Base-by-base conservation (phyloP, 23 tunicate genomes). In the Halocynthia aurantium region DNA sequence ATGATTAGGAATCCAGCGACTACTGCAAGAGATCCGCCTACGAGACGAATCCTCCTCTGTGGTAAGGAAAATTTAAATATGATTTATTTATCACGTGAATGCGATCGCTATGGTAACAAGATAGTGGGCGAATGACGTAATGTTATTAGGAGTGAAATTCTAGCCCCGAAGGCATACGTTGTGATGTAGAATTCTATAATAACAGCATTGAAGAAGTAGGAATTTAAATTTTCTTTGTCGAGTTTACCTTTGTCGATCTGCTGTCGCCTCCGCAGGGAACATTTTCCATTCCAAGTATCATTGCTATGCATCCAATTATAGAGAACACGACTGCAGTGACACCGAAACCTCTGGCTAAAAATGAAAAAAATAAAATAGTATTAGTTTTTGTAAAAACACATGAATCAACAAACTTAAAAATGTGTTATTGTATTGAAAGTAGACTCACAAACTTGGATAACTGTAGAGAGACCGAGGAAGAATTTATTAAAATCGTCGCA, bases 401-500 rank as follows among this genome's bases (percentile, higher is more conserved):
- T 13, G n/a, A 17, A 15, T 17, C 4, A 17, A 31, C 1, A 31
- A 31, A 1, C 44, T 4, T 31, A 31, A 31, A 31, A 31, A 4
- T 31, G 44, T 31, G 44, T 31, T 31, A 31, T 31, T 31, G 22
- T 2, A 67, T 11, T 11, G 22, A 5, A 17, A 67, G 11, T 11
- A 72, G 11, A 50, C 76, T 12, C 50, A 86, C 93, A 83, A 51
- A 83, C 93, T 77, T 87, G 93, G 13, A 87, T 55, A 60, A 84
- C 79, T 6, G 75, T 61, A 4, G 80, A 79, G 54, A 87, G 57
- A 13, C 93, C 93, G 55, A 87, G 82, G 75, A 87, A 87, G 61
- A 87, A 87, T 69, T 76, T 68, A 80, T 87, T 87, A 74, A 82
- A 87, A 62, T 87, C 93, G 56, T 87, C 93, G 67, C 93, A 87